Evolutionary conservation across 2,113 vertebrate species (phyloP).

Genomic region (Myrmophylax atrothorax): DNA sequence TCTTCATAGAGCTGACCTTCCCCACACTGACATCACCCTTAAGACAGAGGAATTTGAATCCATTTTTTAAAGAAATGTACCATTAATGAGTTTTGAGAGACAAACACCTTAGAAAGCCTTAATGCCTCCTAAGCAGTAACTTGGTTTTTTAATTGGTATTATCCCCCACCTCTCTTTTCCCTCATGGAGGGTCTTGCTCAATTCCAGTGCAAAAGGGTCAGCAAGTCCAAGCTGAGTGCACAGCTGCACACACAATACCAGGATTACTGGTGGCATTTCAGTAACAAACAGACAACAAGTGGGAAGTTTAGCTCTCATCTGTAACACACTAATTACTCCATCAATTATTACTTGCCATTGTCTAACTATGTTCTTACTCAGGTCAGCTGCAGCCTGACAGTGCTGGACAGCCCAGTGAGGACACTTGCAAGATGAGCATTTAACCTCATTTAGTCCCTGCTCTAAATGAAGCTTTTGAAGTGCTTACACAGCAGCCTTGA

Average conservation of each 20-base stretch:
- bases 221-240: neutral
- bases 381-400: neutral
- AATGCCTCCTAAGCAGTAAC: neutral
- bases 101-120: neutral
- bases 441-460: neutral
- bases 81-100: neutral
- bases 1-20: neutral
- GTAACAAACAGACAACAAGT: neutral
- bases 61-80: neutral
- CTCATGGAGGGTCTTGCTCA: neutral
- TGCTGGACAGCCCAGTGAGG: neutral
- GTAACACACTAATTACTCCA: neutral
- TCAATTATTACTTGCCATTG: neutral
- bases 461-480: neutral
- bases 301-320: neutral
- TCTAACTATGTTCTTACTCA: neutral
- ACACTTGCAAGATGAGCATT: neutral
- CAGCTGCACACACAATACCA: rapidly evolving
- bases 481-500: neutral
- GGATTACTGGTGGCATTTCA: neutral
- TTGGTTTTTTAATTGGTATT: no score
- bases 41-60: neutral
- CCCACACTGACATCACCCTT: rapidly evolving
- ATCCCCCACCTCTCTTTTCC: neutral
- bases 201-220: neutral